Conservation (phyloP, 2,797 vertebrate species). For the Decapterus maruadsi region DNA sequence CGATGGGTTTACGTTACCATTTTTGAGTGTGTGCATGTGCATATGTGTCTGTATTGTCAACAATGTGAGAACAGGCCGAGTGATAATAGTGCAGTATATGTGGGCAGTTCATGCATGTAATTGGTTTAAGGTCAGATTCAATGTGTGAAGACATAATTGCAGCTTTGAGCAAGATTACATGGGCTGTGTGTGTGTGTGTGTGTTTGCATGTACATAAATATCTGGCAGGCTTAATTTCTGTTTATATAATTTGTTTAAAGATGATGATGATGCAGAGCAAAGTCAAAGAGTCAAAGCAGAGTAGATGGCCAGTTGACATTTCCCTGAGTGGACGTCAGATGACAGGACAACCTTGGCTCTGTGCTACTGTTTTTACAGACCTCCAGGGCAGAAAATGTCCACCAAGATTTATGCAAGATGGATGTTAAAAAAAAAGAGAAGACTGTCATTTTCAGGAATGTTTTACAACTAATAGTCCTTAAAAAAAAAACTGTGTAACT, state of each 20-base stretch:
- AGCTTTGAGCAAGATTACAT: slow-evolving; percentile 32
- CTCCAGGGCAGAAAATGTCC: not conserved
- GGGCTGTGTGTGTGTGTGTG: not conserved
- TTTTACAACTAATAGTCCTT: not conserved
- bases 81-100: slow-evolving; percentile 29
- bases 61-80: slow-evolving; percentile 30
- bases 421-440: not conserved
- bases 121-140: slow-evolving; percentile 53
- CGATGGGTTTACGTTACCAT: slow-evolving; percentile 23
- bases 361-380: slow-evolving; percentile 8
- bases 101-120: slow-evolving; percentile 41
- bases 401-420: not conserved
- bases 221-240: slow-evolving; percentile 23
- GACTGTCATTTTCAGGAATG: not conserved
- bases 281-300: not conserved
- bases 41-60: slow-evolving; percentile 24
- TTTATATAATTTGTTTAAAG: slow-evolving; percentile 16
- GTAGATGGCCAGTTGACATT: not conserved
- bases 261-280: not conserved
- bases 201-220: slow-evolving; percentile 30
- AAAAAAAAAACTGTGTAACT: not conserved
- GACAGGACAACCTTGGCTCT: not conserved
- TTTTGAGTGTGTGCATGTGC: slow-evolving; percentile 21
- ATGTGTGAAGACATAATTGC: slow-evolving; percentile 44
- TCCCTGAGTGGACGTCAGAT: not conserved